These are phyloP conservation scores for Caerostris extrusa DNA, from an alignment of 1,140 invertebrate genomes.

Conservation along the genomic window DNA sequence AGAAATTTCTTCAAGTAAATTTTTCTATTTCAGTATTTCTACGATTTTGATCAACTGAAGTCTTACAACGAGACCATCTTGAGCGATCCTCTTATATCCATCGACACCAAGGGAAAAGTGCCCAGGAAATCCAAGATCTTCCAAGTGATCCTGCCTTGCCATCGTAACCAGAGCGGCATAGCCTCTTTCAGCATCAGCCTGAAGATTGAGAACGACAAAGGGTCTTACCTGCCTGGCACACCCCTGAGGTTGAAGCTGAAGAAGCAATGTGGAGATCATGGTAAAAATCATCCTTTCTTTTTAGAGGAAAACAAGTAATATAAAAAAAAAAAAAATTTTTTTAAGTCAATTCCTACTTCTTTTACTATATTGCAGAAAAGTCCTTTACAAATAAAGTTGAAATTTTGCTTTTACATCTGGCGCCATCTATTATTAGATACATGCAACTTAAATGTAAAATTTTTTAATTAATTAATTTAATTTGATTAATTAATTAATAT, in stretches of 20 bases:
- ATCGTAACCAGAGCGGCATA: slow-evolving; percentile 92
- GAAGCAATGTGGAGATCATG: slow-evolving; percentile 96
- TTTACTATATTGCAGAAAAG: too few species aligned
- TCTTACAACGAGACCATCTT: slow-evolving; percentile 92
- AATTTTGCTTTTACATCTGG: too few species aligned
- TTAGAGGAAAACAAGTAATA: too few species aligned
- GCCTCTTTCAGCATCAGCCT: slow-evolving; percentile 94
- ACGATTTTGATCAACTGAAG: slow-evolving; percentile 92
- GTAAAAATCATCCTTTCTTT: slow-evolving; percentile 81
- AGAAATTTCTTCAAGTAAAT: too few species aligned
- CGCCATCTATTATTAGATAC: too few species aligned
- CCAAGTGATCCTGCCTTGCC: slow-evolving; percentile 94
- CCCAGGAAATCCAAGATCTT: slow-evolving; percentile 94
- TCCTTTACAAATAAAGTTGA: too few species aligned
- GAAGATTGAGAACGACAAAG: slow-evolving; percentile 90
- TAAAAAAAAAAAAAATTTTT: too few species aligned
- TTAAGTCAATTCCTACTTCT: too few species aligned
- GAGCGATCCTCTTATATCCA: slow-evolving; percentile 91
- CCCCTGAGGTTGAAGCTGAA: slow-evolving; percentile 93
- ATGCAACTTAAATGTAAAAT: too few species aligned
- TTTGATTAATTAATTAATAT: too few species aligned
- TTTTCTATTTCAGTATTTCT: slow-evolving; percentile 86
- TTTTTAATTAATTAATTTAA: too few species aligned
- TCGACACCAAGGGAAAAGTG: slow-evolving; percentile 90
- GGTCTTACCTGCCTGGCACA: slow-evolving; percentile 91